Conservation (phyloP, 1,140 invertebrate species). For the Drosophila murphyi region DNA sequence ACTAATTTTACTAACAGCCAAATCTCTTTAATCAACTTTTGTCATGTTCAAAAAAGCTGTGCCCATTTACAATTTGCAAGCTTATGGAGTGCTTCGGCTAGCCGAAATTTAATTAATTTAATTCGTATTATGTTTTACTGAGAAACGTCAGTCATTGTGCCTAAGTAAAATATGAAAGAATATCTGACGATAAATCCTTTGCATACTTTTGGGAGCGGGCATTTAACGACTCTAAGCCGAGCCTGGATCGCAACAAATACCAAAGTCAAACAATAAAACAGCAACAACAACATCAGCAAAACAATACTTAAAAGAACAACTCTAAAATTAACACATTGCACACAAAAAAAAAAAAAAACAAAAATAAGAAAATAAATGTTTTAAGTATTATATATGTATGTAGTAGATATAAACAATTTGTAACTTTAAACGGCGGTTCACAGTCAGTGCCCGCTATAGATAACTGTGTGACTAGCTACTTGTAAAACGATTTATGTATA, state of each 20-base stretch:
- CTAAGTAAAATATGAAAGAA: slow-evolving; percentile 55
- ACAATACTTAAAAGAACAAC: neutral
- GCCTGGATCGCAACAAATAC: neutral
- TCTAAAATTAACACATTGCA: neutral
- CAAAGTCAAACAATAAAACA: slow-evolving; percentile 21
- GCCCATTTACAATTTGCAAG: slow-evolving; percentile 1
- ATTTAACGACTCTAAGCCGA: slow-evolving; percentile 33
- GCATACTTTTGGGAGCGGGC: slow-evolving; percentile 30
- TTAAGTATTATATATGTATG: slow-evolving; percentile 20
- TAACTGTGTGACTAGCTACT: slow-evolving; percentile 69
- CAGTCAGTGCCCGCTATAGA: slow-evolving; percentile 10
- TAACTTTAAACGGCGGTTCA: slow-evolving; percentile 22
- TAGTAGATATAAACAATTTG: slow-evolving; percentile 60
- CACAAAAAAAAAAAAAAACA: neutral
- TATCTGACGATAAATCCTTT: slow-evolving; percentile 59
- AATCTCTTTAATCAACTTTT: no score
- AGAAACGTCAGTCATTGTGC: slow-evolving; percentile 69
- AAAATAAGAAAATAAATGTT: slow-evolving; percentile 10
- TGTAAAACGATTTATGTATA: slow-evolving; percentile 72
- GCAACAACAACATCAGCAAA: slow-evolving; percentile 18
- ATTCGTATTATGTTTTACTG: slow-evolving; percentile 3
- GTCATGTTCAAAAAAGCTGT: neutral
- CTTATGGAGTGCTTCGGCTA: slow-evolving; percentile 6
- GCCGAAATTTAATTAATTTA: slow-evolving; percentile 1
- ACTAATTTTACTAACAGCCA: no score